These are phyloP conservation scores for Bovichtus variegatus DNA, from an alignment of 2,797 vertebrate species.

Conservation along the genomic window DNA sequence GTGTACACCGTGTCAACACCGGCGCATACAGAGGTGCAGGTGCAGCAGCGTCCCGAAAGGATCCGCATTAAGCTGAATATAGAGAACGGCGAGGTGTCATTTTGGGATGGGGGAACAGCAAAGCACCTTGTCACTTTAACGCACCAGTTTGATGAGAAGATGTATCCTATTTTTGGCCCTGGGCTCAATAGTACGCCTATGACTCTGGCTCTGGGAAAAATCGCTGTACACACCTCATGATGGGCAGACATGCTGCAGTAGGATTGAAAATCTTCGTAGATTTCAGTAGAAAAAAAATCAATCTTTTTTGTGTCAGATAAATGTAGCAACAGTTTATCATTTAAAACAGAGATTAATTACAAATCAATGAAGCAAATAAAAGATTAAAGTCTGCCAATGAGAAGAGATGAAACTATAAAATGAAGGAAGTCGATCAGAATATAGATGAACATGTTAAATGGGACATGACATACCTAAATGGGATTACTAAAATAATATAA, in stretches of 20 bases:
- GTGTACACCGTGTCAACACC: slow-evolving; percentile 75
- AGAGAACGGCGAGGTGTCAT: slow-evolving; percentile 85
- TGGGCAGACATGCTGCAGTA: background rate
- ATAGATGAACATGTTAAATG: background rate
- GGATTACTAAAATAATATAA: background rate
- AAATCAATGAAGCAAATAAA: background rate
- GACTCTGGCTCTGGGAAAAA: slow-evolving; percentile 62
- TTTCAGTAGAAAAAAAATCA: background rate
- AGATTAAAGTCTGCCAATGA: background rate
- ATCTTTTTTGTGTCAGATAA: background rate
- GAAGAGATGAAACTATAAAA: background rate
- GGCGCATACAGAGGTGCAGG: slow-evolving; percentile 69
- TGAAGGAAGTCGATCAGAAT: background rate
- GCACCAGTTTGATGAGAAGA: slow-evolving; percentile 58
- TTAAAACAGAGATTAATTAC: background rate
- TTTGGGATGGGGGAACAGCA: slow-evolving; percentile 79
- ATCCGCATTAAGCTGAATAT: slow-evolving; percentile 85
- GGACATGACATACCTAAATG: background rate
- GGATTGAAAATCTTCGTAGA: slow-evolving; percentile 7
- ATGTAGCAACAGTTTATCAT: background rate
- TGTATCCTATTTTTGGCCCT: slow-evolving; percentile 77
- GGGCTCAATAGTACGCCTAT: slow-evolving; percentile 65
- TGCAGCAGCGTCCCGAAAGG: slow-evolving; percentile 76
- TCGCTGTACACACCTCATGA: slow-evolving; percentile 72
- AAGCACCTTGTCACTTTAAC: slow-evolving; percentile 75